Evolutionary conservation across 2,888 invertebrate species (phyloP), one percentile per base, ranked within the genome.

Genomic region (Dasypolia templi): DNA sequence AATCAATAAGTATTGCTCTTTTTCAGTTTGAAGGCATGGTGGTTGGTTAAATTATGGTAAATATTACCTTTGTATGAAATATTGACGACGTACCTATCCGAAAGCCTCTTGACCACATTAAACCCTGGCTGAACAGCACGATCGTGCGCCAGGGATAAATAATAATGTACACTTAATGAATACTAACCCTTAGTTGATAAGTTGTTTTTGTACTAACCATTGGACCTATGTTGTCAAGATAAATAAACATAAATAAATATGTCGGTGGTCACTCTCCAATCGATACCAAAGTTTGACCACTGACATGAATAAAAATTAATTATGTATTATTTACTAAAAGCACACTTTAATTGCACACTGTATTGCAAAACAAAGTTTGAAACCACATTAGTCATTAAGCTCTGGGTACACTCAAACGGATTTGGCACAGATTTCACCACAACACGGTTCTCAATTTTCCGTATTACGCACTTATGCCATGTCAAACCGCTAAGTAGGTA

Each of bases 371-470:
- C 17, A 49, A 49, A 49, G n/a, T 66, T 46, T 5, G 1, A 26
- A 77, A 58, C 29, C n/a, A 39, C 66, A 49, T 74, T 22, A 56
- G 19, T 46, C 53, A 75, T 61, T 53, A 61, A 46, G 29, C 29
- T 59, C 19, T 44, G 46, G 26, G n/a, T 59, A n/a, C 22, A 46
- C 51, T 46, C n/a, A 55, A 61, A 71, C 46, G 51, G 56, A 75
- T 77, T 77, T 67, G 61, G 56, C 72, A 72, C 44, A 79, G 72
- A 62, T 58, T 79, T 51, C n/a, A 58, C 64, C 58, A 74, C 42
- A 65, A 61, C 4, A 46, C 26, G 58, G n/a, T 32, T 55, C 75
- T 59, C 51, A 46, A 46, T 73, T 80, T 2, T 14, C 44, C 39
- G 19, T 70, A 78, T 61, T 32, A 78, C 61, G 59, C 29, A 78